A percentile compares a stretch with the other conserved stretches of the same genome.
Conservation (phyloP, 2,113 vertebrate genomes). For the Pangasianodon gigas region DNA sequence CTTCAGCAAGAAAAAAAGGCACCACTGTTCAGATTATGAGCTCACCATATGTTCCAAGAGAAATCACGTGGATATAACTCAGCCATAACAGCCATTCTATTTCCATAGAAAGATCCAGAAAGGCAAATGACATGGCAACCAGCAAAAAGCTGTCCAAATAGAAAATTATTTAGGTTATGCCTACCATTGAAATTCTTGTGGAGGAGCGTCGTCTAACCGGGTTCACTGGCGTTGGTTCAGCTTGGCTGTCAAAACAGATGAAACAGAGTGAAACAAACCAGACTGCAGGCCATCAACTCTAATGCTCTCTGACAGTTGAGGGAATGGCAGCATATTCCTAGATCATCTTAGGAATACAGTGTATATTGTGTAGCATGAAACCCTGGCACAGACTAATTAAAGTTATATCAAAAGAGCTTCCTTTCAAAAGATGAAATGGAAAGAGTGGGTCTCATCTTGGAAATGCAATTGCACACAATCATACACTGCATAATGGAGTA, state of each 20-base stretch:
- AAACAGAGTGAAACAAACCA: constrained; percentile 33
- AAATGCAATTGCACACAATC: neutral
- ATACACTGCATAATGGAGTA: neutral
- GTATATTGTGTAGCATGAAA: neutral
- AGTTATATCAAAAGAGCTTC: neutral
- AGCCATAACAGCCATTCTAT: neutral
- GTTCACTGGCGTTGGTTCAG: constrained; percentile 82
- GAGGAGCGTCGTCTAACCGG: constrained; percentile 88
- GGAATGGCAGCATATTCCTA: neutral
- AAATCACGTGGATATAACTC: neutral
- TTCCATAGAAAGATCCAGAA: constrained; percentile 6
- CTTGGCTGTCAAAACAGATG: constrained; percentile 76
- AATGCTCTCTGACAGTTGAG: neutral
- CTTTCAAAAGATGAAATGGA: neutral
- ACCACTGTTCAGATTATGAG: constrained; percentile 40
- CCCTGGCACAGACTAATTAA: neutral
- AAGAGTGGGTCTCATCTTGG: neutral
- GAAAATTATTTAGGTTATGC: constrained; percentile 41
- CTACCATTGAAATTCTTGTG: constrained; percentile 91
- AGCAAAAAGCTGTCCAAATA: constrained; percentile 1
- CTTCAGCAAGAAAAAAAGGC: constrained; percentile 66
- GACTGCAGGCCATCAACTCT: neutral
- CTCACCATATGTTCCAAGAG: constrained; percentile 26
- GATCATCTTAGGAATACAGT: neutral
- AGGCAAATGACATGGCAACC: neutral